Conservation (phyloP, 1,140 invertebrate genomes). For the Brachionus paranguensis region DNA sequence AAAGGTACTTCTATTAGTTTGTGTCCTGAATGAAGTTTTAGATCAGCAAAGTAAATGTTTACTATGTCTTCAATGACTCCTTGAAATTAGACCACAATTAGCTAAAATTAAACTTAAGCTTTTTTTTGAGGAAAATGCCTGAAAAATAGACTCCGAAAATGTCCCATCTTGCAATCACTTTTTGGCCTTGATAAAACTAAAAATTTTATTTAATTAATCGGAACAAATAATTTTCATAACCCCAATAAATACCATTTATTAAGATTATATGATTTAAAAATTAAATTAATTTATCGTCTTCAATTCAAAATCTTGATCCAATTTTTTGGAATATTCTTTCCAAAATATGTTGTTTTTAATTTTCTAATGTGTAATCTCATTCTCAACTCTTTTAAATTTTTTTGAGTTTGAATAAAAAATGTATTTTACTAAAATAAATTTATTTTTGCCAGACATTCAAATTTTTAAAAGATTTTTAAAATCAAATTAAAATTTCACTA, state of each 20-base stretch:
- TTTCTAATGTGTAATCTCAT: too few species aligned
- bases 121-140: background rate
- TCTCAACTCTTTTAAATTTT: too few species aligned
- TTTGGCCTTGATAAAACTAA: conserved; percentile 12
- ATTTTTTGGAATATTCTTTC: too few species aligned
- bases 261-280: too few species aligned
- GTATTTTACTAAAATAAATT: too few species aligned
- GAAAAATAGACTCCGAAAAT: conserved; percentile 30
- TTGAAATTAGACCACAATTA: background rate
- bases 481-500: too few species aligned
- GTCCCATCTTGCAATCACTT: conserved; percentile 30
- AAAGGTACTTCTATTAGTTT: background rate
- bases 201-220: background rate
- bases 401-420: too few species aligned
- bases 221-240: background rate
- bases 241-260: background rate
- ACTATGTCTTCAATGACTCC: background rate
- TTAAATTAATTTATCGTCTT: background rate
- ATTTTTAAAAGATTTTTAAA: too few species aligned
- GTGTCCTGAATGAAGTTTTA: background rate
- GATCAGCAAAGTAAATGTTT: background rate
- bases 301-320: background rate
- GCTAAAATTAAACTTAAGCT: background rate
- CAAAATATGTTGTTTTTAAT: too few species aligned
- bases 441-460: too few species aligned